Base-by-base conservation (phyloP, 2,113 vertebrate genomes). In the Polyodon spathula region DNA sequence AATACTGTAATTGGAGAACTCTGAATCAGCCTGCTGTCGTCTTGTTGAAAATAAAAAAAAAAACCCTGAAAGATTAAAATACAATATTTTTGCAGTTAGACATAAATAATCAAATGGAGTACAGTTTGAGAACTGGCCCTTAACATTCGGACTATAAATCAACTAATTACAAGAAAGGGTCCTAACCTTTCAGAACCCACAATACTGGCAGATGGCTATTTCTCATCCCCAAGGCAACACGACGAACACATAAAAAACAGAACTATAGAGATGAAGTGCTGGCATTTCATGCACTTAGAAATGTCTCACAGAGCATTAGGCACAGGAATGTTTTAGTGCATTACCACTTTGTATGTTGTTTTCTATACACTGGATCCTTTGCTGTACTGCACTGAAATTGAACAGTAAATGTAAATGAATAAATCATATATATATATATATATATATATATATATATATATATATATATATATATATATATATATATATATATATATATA, bases 151-250 rank as follows among this genome's bases (percentile, higher is more conserved):
- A 2, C 44, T 46, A 14, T 14, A 46, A 10, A 46, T 14, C 8
- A 2, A 46, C 2, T 27, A 27, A 27, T 27, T 15, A 46, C 43
- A 48, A 37, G 9, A 5, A 15, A 46, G 2, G 27, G 44, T 46
- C 44, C 9, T 17, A 37, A 43, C 8, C 8, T 48, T 48, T 48
- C 8, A 1, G 14, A 27, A 17, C 15, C 17, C 27, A 48, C 10
- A 37, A 9, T 8, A 41, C 16, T 27, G 9, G 16, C 5, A 59
- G 42, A 40, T 50, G 8, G 27, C 56, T 37, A 40, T 39, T 40
- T 37, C 16, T 48, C 14, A 46, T 51, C 55, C 39, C 62, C 54
- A 17, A 17, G 54, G 62, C 54, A 50, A 16, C n/a, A 7, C 9
- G 11, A 12, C 54, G 27, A 1, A 27, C 17, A 46, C 44, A 46